These are phyloP conservation scores for Helicorthomorpha holstii DNA, from an alignment of 1,140 invertebrate genomes.

Conservation along the genomic window DNA sequence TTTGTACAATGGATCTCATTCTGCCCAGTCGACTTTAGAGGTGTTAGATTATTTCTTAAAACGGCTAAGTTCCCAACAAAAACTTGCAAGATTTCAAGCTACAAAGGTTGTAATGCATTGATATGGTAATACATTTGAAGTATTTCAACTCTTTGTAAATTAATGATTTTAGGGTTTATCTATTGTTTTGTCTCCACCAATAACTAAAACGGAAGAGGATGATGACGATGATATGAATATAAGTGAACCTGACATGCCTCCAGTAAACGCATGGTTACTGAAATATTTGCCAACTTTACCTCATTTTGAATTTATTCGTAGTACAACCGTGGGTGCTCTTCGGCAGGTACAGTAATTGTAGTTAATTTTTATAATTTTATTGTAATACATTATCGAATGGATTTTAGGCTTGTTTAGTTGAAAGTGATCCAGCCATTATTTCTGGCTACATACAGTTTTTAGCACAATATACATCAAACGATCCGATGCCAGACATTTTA, in stretches of 20 bases:
- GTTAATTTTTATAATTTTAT: background rate
- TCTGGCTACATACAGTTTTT: constrained; percentile 78
- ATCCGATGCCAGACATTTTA: constrained; percentile 35
- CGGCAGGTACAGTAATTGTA: constrained; percentile 20
- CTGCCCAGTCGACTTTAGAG: constrained; percentile 41
- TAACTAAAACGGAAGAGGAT: constrained; percentile 21
- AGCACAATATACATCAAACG: constrained; percentile 46
- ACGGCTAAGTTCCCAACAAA: constrained; percentile 62
- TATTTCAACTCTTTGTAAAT: background rate
- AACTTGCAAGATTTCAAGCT: constrained; percentile 53
- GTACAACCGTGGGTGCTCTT: constrained; percentile 20
- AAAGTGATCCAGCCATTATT: constrained; percentile 68
- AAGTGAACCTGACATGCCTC: constrained; percentile 1
- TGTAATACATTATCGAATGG: background rate
- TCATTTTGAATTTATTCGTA: constrained; percentile 31
- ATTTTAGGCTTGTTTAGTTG: constrained; percentile 62
- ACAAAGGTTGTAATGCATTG: constrained; percentile 33
- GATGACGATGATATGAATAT: constrained; percentile 15
- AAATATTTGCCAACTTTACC: constrained; percentile 37
- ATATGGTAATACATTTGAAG: constrained; percentile 1
- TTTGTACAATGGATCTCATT: constrained; percentile 31
- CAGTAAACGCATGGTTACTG: constrained; percentile 47
- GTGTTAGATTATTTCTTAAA: constrained; percentile 84
- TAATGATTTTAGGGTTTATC: constrained; percentile 38
- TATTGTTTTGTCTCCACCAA: constrained; percentile 35